Conservation (phyloP, 2,113 vertebrate genomes). For the Casuarius casuarius region DNA sequence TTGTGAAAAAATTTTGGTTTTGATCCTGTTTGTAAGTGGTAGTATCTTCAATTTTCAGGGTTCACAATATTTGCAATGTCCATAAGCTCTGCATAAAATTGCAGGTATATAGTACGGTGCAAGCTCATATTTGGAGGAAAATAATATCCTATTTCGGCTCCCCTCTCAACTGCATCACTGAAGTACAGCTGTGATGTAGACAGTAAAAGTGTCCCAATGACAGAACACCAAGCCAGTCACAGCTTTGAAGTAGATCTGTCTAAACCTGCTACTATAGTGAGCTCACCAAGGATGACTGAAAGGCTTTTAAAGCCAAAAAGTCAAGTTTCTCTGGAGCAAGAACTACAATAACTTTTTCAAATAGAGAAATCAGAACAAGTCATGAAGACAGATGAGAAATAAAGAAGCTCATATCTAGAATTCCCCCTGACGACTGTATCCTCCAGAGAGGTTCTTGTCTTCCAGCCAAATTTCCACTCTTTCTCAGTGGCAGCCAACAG, state of each 20-base stretch:
- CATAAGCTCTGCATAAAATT: not conserved
- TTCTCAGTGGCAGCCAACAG: not conserved
- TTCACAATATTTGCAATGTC: not conserved
- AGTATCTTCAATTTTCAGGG: not conserved
- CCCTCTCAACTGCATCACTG: not conserved
- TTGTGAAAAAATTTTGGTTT: not conserved
- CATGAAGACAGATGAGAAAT: not conserved
- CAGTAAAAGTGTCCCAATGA: not conserved
- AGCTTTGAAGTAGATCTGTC: not conserved
- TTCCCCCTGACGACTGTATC: not conserved
- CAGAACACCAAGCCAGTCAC: not conserved
- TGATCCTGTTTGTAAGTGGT: not conserved
- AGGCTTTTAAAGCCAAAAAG: not conserved
- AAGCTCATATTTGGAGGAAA: not conserved
- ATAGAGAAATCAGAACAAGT: not conserved
- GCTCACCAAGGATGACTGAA: not conserved
- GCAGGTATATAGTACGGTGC: not conserved
- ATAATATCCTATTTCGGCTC: not conserved
- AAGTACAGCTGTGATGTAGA: not conserved
- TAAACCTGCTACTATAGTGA: not conserved
- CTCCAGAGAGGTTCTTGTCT: not conserved
- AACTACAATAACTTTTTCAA: not conserved
- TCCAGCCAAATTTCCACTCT: not conserved
- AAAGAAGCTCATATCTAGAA: not conserved
- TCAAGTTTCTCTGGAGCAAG: not conserved